Conservation (phyloP, 1,140 invertebrate genomes). For the Drosophila pallidifrons region DNA sequence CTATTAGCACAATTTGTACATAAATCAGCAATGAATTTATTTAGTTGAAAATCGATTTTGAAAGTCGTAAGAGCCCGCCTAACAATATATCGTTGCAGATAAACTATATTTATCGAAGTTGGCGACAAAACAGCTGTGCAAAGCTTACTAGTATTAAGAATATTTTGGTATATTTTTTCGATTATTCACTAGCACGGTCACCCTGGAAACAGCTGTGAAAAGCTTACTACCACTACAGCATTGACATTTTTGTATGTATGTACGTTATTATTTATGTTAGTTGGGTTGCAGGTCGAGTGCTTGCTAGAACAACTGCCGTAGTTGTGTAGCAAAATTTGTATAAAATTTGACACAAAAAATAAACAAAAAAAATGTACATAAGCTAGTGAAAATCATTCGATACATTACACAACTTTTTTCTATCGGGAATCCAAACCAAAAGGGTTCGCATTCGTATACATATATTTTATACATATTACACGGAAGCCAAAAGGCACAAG, state of each 20-base stretch:
- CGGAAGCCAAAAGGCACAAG: constrained; percentile 31
- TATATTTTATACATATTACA: constrained; percentile 39
- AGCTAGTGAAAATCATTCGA: constrained; percentile 52
- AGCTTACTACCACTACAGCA: constrained; percentile 9
- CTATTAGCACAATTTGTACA: no score
- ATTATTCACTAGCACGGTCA: background rate
- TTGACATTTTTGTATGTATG: background rate
- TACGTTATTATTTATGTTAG: constrained; percentile 18
- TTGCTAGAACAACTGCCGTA: constrained; percentile 57
- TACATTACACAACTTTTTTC: constrained; percentile 39
- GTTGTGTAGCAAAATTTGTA: constrained; percentile 69
- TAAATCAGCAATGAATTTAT: background rate
- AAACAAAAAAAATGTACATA: constrained; percentile 68
- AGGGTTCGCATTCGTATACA: constrained; percentile 35
- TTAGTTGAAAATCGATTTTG: constrained; percentile 1
- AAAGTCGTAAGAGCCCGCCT: constrained; percentile 4
- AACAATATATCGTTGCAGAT: constrained; percentile 3
- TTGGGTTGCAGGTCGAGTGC: constrained; percentile 56
- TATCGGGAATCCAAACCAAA: constrained; percentile 32
- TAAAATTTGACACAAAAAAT: constrained; percentile 61
- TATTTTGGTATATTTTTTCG: background rate
- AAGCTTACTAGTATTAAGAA: constrained; percentile 14
- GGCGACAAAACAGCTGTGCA: constrained; percentile 50
- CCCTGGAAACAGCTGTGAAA: constrained; percentile 12
- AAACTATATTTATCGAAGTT: constrained; percentile 17